Base-by-base conservation (phyloP, 2,113 vertebrate genomes). In the Chelonoidis abingdonii region DNA sequence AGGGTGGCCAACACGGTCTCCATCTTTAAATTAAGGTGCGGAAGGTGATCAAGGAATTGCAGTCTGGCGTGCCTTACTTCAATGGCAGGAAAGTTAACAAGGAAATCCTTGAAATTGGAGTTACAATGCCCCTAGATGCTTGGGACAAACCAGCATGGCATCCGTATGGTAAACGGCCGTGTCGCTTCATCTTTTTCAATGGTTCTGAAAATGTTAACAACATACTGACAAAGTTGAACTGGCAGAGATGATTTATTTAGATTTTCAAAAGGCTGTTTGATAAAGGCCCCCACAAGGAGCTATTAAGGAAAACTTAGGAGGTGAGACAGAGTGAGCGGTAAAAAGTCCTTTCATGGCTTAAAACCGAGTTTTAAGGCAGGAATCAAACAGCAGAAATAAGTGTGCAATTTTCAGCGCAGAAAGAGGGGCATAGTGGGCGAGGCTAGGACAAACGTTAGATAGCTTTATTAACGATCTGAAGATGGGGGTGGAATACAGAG, bases 251-350 rank as follows among this genome's bases (percentile, higher is more conserved):
- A 93, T 94, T 96, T 96, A 94, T 97, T 98, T 93, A 93, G 92
- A n/a, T 89, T 91, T 96, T 95, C 95, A 94, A 94, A 95, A 94
- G 94, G 49, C 27, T 92, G 91, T 96, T 89, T 80, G 65, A 94
- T 82, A 93, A 1, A 59, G 93, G 56, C 72, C 80, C 89, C 94
- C 91, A 84, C 57, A 93, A 97, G 90, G 91, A 96, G 93, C 84
- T 97, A 90, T 95, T 97, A 96, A 94, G 65, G 87, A 94, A 94
- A 96, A 54, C 95, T 91, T 97, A 86, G 94, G 95, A 93, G 93
- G 95, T 95, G 95, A 95, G 90, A 89, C 86, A 56, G 94, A 38
- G 89, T 82, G 79, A 95, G 91, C 84, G 85, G 47, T 69, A 94
- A 69, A 92, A 69, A 92, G 89, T 95, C 65, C 79, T 91, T 94